These are phyloP conservation scores for Polyommatus iphigenia DNA, from an alignment of 2,888 invertebrate genomes.

Conservation along the genomic window DNA sequence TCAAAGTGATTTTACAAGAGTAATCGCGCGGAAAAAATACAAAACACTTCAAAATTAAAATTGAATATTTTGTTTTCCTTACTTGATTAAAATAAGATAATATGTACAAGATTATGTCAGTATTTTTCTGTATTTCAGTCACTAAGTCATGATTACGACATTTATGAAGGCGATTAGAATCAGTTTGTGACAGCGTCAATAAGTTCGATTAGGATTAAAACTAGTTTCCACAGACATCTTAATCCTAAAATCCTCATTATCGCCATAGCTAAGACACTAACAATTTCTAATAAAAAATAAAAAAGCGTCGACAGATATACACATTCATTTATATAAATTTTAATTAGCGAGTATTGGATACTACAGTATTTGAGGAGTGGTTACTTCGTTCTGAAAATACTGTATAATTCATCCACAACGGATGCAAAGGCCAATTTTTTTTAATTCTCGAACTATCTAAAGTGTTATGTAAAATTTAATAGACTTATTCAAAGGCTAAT, in stretches of 20 bases:
- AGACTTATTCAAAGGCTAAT: no score
- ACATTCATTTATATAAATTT: neutral
- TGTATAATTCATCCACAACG: no score
- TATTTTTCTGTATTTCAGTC: neutral
- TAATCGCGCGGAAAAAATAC: neutral
- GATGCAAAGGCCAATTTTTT: no score
- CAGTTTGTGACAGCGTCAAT: neutral
- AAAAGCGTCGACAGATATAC: neutral
- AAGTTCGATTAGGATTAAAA: neutral
- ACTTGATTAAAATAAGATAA: neutral
- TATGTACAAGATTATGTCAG: neutral
- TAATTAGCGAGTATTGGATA: no score
- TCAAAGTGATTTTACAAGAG: neutral
- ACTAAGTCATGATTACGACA: slow-evolving; percentile 8
- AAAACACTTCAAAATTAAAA: neutral
- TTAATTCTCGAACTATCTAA: no score
- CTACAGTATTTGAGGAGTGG: no score
- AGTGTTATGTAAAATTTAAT: no score
- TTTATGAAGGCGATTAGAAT: neutral
- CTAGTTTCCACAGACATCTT: neutral
- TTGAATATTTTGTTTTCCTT: neutral
- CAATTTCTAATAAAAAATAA: neutral
- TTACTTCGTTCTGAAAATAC: no score
- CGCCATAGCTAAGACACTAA: neutral
- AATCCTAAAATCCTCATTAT: neutral